Evolutionary conservation across 2,888 invertebrate species (phyloP).

Genomic region (Folsomia manolachei): DNA sequence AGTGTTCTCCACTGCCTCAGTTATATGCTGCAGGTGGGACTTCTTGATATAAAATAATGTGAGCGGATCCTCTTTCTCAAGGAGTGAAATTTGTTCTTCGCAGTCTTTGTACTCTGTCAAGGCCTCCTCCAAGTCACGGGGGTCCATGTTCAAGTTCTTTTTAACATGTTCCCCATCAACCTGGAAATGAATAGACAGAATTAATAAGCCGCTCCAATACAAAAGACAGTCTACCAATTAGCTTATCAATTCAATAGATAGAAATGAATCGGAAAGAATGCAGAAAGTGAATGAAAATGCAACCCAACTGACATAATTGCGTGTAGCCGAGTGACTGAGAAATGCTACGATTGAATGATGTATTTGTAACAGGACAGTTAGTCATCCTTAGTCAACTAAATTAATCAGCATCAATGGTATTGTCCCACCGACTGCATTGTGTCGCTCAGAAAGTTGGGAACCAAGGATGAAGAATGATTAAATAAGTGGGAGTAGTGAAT

Average conservation of each 20-base stretch:
- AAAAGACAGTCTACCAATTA: too few species aligned
- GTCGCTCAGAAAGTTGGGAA: background rate
- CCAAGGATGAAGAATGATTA: background rate
- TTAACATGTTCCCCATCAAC: too few species aligned
- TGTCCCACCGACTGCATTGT: background rate
- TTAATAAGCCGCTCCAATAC: too few species aligned
- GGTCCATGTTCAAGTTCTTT: constrained; percentile 20
- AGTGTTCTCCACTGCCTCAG: constrained; percentile 33
- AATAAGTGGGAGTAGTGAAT: background rate
- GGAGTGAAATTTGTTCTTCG: constrained; percentile 38
- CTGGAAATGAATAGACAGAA: too few species aligned
- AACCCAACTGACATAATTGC: background rate
- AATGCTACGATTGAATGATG: background rate
- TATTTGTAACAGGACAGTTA: background rate
- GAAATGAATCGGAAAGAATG: too few species aligned
- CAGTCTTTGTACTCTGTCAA: constrained; percentile 39
- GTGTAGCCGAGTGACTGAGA: too few species aligned
- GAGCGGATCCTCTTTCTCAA: constrained; percentile 46
- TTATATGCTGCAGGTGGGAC: constrained; percentile 40
- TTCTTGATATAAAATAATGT: constrained; percentile 49
- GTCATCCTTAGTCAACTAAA: background rate
- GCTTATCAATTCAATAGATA: too few species aligned
- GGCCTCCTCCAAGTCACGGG: constrained; percentile 24
- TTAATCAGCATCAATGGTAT: background rate
- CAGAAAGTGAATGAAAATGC: too few species aligned